These are phyloP conservation scores for Philypnodon macrostomus DNA, from an alignment of 2,797 vertebrate species.

Conservation along the genomic window DNA sequence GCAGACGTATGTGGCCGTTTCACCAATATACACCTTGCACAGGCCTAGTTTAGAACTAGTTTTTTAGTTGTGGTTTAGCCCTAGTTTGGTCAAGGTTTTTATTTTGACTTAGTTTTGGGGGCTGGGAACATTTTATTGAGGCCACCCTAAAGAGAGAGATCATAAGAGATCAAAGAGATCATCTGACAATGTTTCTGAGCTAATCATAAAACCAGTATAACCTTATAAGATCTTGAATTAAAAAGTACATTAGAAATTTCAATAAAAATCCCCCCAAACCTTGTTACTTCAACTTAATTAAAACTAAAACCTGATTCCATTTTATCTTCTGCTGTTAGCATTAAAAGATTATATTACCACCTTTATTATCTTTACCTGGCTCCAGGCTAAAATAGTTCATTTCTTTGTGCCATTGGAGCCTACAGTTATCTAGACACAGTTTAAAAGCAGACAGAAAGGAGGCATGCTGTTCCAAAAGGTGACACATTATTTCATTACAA, in stretches of 20 bases:
- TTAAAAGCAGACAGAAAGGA: constrained; percentile 6
- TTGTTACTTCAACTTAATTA: constrained; percentile 4
- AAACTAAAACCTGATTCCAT: not conserved
- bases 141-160: no score
- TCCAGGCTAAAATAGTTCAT: constrained; percentile 1
- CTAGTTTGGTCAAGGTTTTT: no score
- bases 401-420: not conserved
- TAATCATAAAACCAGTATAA: constrained; percentile 1
- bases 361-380: not conserved
- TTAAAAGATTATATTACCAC: constrained; percentile 1
- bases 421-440: not conserved
- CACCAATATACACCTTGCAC: no score
- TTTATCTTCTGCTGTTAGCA: not conserved
- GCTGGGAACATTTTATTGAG: no score
- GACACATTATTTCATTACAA: constrained; percentile 13
- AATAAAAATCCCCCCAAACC: not conserved
- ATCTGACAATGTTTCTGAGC: no score
- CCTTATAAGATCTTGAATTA: not conserved
- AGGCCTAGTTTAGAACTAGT: no score
- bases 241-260: not conserved
- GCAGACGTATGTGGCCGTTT: no score
- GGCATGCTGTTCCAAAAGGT: not conserved
- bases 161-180: no score
- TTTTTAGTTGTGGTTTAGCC: no score
- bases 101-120: no score